phyloP scores from a whole-genome alignment of 2,113 vertebrate species.

The Callipepla californica region DNA sequence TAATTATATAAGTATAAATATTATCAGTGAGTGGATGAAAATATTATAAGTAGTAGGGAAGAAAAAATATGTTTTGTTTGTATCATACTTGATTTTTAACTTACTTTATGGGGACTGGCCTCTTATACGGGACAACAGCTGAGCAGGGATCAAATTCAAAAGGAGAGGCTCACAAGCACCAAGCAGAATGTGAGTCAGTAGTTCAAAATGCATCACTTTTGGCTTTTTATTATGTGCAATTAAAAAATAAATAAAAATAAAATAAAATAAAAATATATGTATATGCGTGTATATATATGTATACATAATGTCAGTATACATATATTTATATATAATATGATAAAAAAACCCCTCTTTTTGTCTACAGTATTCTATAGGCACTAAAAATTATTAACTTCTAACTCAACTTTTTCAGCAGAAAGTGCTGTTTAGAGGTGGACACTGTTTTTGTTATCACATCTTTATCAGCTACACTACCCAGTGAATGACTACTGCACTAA shows the following conservation, averaged over 20 bases:
- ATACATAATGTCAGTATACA: too few relatives aligned
- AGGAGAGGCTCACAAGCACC: not conserved
- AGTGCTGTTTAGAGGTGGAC: not conserved
- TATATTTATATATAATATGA: not conserved
- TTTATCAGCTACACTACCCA: not conserved
- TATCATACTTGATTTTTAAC: not conserved
- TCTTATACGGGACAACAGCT: not conserved
- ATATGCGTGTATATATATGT: too few relatives aligned
- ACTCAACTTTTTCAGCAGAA: not conserved
- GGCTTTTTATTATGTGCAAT: not conserved
- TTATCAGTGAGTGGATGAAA: not conserved
- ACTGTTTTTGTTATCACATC: not conserved
- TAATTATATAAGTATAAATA: not conserved
- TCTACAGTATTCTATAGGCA: not conserved
- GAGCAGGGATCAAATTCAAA: not conserved
- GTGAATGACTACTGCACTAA: not conserved
- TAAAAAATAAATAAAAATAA: not conserved
- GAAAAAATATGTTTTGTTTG: not conserved
- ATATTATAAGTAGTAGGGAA: not conserved
- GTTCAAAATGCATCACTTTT: rapidly evolving
- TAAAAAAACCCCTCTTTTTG: not conserved
- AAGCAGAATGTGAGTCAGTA: not conserved
- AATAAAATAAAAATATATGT: too few relatives aligned
- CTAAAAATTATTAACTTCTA: not conserved
- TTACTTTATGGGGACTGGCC: not conserved